Conservation (phyloP, 1,140 invertebrate species). For the Drosophila cardini region DNA sequence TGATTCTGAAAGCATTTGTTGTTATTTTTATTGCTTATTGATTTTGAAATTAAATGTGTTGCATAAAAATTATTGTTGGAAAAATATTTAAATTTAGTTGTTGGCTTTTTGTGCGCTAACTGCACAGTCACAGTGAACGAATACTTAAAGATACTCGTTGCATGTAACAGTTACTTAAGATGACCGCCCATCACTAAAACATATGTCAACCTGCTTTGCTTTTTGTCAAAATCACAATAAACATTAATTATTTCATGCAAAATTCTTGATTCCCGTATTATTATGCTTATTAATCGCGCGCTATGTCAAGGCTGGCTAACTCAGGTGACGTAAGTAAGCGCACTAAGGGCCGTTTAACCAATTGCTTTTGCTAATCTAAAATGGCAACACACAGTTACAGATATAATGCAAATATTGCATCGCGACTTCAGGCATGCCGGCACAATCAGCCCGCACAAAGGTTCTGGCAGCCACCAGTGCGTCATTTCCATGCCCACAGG, state of each 20-base stretch:
- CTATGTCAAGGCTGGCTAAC: conserved; percentile 70
- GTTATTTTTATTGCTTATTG: no score
- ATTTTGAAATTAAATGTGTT: no score
- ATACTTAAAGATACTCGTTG: conserved; percentile 3
- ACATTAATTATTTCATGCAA: conserved; percentile 66
- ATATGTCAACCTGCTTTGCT: conserved; percentile 27
- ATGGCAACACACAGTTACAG: conserved; percentile 48
- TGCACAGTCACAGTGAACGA: not conserved
- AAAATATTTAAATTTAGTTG: no score
- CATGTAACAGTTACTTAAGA: conserved; percentile 1
- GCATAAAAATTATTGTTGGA: no score
- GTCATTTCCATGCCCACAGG: conserved; percentile 54
- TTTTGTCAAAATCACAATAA: conserved; percentile 52
- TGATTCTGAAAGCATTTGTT: no score
- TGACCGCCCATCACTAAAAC: conserved; percentile 17
- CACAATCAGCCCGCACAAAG: conserved; percentile 36
- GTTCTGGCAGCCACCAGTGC: conserved; percentile 35
- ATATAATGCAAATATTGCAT: conserved; percentile 44
- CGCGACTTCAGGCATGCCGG: conserved; percentile 35
- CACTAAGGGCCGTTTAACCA: not conserved
- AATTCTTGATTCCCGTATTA: conserved; percentile 62
- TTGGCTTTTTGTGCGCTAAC: no score
- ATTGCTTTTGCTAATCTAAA: not conserved
- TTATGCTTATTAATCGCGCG: conserved; percentile 71
- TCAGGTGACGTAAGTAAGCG: conserved; percentile 77